Evolutionary conservation across 2,888 invertebrate species (phyloP).

Genomic region (Pyrrhosoma nymphula): DNA sequence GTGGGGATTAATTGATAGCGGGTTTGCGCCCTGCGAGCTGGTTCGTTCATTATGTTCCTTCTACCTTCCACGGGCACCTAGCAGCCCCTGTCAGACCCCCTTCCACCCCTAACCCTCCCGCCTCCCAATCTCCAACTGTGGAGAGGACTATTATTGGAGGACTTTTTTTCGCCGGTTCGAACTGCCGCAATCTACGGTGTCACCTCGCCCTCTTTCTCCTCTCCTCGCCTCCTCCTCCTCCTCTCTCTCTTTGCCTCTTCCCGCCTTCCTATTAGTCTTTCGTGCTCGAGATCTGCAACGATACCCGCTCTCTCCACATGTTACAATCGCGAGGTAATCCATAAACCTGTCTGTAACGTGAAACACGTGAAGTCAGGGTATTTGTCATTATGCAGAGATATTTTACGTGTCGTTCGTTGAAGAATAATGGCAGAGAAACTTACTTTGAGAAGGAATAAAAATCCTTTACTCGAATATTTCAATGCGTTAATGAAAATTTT

Average conservation of each 20-base stretch:
- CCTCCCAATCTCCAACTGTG: neutral
- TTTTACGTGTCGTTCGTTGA: neutral
- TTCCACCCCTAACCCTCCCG: neutral
- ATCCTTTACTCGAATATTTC: too few relatives aligned
- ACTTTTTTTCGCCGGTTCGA: neutral
- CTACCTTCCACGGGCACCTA: neutral
- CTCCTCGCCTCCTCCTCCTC: neutral
- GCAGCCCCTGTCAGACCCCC: neutral
- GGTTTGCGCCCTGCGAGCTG: neutral
- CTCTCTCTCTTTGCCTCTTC: neutral
- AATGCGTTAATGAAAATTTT: neutral
- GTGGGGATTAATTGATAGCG: slow-evolving; percentile 60
- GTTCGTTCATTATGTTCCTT: neutral
- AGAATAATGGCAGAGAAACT: neutral
- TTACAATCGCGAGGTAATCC: neutral
- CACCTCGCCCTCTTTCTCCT: neutral
- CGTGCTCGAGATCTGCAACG: neutral
- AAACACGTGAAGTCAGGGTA: neutral
- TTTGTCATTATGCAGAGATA: neutral
- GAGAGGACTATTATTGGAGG: neutral
- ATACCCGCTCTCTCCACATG: neutral
- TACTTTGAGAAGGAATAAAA: too few relatives aligned
- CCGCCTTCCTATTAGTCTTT: neutral
- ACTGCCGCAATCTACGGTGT: neutral
- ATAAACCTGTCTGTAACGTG: neutral